Evolutionary conservation across 2,888 invertebrate species (phyloP), one percentile per base, ranked within the genome.

Genomic region (Polydrusus tereticollis): DNA sequence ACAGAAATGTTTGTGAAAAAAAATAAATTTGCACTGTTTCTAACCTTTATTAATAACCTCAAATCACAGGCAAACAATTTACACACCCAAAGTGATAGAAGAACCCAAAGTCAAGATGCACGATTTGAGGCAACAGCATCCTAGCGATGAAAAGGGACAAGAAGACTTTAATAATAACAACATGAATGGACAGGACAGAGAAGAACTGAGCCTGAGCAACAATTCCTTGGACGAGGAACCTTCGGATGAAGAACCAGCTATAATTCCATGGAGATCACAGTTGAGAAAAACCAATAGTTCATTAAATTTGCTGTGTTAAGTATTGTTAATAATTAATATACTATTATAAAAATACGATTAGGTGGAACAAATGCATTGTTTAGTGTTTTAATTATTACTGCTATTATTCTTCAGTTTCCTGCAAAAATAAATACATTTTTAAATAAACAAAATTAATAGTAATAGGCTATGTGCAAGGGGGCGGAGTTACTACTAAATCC

Each of bases 211-310:
- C 36, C 8, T 59, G 16, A 74, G 70, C 47, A 68, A 71, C 12
- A 71, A 75, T 36, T 73, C 63, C 21, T 52, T 70, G 38, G 75
- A 75, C 14, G 85, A 85, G 57, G 77, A 79, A 23, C 76, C 77
- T 23, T 78, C 78, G 1, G 78, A 78, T 20, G 86, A 87, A 6
- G 87, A 88, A 21, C 88, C 90, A 33, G 85, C 84, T 80, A 94
- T 95, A 63, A 95, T 95, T 73, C 96, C 96, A 0, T 96, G 96
- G 96, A 89, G 95, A 80, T 94, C 95, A 29, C 94, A 95, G 81
- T 87, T 96, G 57, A 90, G 95, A 82, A 96, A 96, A 86, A 96
- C 96, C 14, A 95, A 95, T 85, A 95, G 95, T 87, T 94, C 94
- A 83, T 89, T 96, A 73, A 95, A 94, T 85, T 88, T 95, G 79